These are phyloP conservation scores for Cottus gobio DNA, from an alignment of 2,113 vertebrate species.

Conservation along the genomic window DNA sequence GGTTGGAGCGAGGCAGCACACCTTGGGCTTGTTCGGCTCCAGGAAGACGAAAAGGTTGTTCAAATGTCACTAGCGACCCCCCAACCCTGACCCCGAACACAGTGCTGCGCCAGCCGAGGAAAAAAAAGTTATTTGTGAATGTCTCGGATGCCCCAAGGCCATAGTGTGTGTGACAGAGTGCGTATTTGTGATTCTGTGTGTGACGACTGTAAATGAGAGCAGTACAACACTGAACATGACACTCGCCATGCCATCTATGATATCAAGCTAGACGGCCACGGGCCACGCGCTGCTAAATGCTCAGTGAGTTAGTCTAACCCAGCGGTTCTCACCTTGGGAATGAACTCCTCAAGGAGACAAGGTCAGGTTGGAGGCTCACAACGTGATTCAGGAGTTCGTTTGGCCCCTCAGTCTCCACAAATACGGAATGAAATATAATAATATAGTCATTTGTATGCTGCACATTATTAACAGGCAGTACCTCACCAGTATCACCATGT, in stretches of 20 bases:
- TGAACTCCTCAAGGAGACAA: not conserved
- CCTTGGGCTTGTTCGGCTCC: constrained; percentile 64
- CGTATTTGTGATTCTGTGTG: constrained; percentile 38
- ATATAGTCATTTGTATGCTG: too few relatives aligned
- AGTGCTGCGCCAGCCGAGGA: constrained; percentile 44
- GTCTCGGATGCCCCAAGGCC: constrained; percentile 60
- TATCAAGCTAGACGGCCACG: constrained; percentile 31
- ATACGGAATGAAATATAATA: not conserved
- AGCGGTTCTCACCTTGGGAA: constrained; percentile 12
- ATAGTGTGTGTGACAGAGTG: constrained; percentile 47
- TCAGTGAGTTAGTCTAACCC: constrained; percentile 16
- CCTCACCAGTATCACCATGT: not conserved
- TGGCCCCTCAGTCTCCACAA: not conserved
- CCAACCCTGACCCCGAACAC: constrained; percentile 47
- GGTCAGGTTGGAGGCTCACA: not conserved
- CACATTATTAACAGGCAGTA: not conserved
- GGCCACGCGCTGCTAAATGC: constrained; percentile 41
- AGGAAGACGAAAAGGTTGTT: constrained; percentile 75
- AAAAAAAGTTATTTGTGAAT: constrained; percentile 64
- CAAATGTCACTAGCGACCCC: constrained; percentile 71
- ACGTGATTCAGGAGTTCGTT: not conserved
- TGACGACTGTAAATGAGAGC: constrained; percentile 53
- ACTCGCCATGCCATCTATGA: constrained; percentile 32
- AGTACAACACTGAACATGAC: constrained; percentile 47
- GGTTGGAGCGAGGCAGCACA: constrained; percentile 64